phyloP scores from a whole-genome alignment of 2,797 vertebrate genomes.

The Octomys mimax region DNA sequence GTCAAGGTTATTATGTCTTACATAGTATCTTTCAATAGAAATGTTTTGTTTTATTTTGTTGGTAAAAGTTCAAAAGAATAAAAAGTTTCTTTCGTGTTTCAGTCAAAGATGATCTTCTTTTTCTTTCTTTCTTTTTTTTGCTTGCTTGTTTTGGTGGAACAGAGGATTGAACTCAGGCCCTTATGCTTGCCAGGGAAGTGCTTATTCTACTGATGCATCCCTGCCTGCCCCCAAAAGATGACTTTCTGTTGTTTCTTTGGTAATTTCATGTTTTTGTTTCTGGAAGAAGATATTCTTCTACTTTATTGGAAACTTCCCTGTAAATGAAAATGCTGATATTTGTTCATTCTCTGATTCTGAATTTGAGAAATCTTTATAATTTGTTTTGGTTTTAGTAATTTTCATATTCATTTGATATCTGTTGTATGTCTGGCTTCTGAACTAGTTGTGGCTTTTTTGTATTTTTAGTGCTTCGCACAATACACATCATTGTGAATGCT shows the following conservation, averaged over 20 bases:
- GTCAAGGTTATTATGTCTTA: slow-evolving; percentile 71
- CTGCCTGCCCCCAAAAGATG: not conserved
- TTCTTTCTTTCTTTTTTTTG: no score
- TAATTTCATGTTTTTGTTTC: slow-evolving; percentile 72
- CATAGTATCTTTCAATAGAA: slow-evolving; percentile 51
- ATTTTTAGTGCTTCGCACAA: not conserved
- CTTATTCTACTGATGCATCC: no score
- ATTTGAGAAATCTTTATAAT: slow-evolving; percentile 89
- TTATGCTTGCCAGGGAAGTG: no score
- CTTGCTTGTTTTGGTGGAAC: no score
- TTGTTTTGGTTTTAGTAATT: not conserved
- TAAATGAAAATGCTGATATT: slow-evolving; percentile 70
- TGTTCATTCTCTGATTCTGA: slow-evolving; percentile 90
- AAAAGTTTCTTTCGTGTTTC: slow-evolving; percentile 42
- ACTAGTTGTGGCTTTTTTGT: not conserved
- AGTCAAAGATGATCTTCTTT: not conserved
- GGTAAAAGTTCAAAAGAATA: no score
- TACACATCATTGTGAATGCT: not conserved
- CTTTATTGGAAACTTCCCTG: slow-evolving; percentile 77
- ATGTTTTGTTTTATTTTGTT: not conserved
- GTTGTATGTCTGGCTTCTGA: not conserved
- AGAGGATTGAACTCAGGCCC: no score
- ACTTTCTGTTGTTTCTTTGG: slow-evolving; percentile 68
- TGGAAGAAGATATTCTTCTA: slow-evolving; percentile 73
- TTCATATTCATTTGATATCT: not conserved